Base-by-base conservation (phyloP, 2,797 vertebrate species). In the Hoplostethus mediterraneus region DNA sequence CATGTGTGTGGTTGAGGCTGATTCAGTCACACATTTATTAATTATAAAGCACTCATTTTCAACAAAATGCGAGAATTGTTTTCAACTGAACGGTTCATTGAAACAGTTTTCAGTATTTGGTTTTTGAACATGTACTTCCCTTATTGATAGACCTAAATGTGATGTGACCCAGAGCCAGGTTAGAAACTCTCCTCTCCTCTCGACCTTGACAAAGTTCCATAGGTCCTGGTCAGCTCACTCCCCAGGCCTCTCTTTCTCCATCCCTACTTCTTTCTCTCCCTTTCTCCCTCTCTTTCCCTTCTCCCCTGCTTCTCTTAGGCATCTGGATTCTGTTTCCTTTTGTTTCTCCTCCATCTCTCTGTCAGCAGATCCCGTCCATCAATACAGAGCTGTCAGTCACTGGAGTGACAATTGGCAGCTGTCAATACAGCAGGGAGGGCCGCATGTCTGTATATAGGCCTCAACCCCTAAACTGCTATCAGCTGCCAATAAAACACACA, bases 371-470 rank as follows among this genome's bases (percentile, higher is more conserved):
- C 87, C 87, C 21, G 77, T 92, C 90, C 90, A 91, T 95, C 94
- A 93, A 95, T 95, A 94, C 84, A 65, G 31, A 79, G 75, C 89
- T 91, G 94, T 95, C 93, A 93, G 85, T 95, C 94, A 92, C 14
- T 54, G 65, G 13, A 85, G 87, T 86, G 81, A 93, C 87, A 93
- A 94, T 93, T 87, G 92, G 89, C 93, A 92, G 88, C 89, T 94
- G 93, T 94, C 94, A 88, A 95, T 95, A 91, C 33, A 72, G 75
- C 58, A 81, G 72, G 86, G 86, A 73, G 89, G 87, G 65, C 73
- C 55, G 62, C 67, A 79, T 75, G 71, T 82, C 75, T 79, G 79
- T 81, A 83, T 83, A 88, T 52, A 83, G 84, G 82, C 75, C 67
- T 91, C 86, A 92, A 78, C 83, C 80, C 62, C 71, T 73, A 84